These are phyloP conservation scores for Butorides virescens DNA, from an alignment of 2,113 vertebrate genomes.

Conservation along the genomic window DNA sequence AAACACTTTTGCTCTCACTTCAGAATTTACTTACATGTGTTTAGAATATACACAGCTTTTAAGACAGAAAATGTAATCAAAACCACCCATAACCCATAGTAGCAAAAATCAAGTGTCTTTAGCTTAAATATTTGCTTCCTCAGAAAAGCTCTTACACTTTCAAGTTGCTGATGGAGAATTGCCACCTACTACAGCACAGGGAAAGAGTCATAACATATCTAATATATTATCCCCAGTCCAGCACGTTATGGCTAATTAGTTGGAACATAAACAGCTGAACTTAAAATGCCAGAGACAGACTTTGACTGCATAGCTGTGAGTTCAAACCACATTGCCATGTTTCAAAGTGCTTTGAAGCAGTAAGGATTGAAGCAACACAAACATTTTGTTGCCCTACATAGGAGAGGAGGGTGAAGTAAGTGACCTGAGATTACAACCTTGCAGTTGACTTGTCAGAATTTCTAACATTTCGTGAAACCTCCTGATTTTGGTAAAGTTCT, in stretches of 20 bases:
- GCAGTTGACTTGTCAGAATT: neutral
- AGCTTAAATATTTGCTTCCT: slow-evolving; percentile 27
- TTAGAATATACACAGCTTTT: slow-evolving; percentile 24
- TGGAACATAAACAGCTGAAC: slow-evolving; percentile 39
- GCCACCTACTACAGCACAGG: neutral
- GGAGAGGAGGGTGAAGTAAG: neutral
- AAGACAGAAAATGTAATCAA: slow-evolving; percentile 30
- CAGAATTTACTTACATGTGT: neutral
- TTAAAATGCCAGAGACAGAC: slow-evolving; percentile 16
- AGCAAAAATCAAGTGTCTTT: slow-evolving; percentile 7
- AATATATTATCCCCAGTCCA: neutral
- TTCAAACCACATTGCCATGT: neutral
- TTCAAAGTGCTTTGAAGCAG: slow-evolving; percentile 17
- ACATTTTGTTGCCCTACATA: neutral
- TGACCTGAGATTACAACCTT: neutral
- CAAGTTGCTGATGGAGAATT: neutral
- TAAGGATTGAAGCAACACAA: neutral
- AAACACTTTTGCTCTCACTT: slow-evolving; percentile 18
- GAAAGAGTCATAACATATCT: slow-evolving; percentile 19
- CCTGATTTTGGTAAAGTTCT: neutral
- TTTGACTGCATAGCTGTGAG: neutral
- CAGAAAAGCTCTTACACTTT: neutral
- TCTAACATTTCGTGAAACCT: neutral
- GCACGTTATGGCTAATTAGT: neutral
- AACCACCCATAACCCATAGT: neutral